A percentile compares a stretch with the other conserved stretches of the same genome.
Evolutionary conservation across 1,140 invertebrate species (phyloP).

Genomic region (Drosophila tristis): DNA sequence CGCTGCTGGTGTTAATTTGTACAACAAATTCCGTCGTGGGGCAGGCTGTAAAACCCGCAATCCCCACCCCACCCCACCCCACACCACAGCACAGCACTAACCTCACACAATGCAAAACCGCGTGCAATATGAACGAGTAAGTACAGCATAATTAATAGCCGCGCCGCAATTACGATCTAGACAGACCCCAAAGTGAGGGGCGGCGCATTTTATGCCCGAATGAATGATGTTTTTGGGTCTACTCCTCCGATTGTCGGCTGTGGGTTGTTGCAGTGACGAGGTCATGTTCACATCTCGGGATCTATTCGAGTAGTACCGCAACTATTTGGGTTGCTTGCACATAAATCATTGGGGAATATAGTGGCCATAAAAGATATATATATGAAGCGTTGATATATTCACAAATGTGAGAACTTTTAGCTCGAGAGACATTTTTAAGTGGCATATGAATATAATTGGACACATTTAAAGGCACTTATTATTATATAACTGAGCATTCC

Average conservation of each 20-base stretch:
- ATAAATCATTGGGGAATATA: slow-evolving; percentile 25
- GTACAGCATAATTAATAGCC: slow-evolving; percentile 58
- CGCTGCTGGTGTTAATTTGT: slow-evolving; percentile 66
- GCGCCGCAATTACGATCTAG: slow-evolving; percentile 26
- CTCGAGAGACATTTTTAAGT: no score
- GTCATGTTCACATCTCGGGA: slow-evolving; percentile 13
- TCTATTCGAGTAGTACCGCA: not conserved
- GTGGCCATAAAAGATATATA: not conserved
- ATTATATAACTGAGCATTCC: no score
- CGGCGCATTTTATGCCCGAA: slow-evolving; percentile 7
- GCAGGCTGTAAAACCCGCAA: slow-evolving; percentile 34
- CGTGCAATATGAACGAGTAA: slow-evolving; percentile 30
- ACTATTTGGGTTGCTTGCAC: slow-evolving; percentile 8
- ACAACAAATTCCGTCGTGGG: slow-evolving; percentile 41
- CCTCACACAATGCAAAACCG: slow-evolving; percentile 59
- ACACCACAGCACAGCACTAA: slow-evolving; percentile 47
- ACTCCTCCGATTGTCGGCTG: not conserved
- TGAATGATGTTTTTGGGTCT: slow-evolving; percentile 20
- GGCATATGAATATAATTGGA: no score
- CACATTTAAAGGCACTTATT: no score
- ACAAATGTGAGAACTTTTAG: no score
- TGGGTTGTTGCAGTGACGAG: not conserved
- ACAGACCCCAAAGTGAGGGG: slow-evolving; percentile 5
- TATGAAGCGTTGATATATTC: no score
- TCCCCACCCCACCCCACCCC: slow-evolving; percentile 10